A percentile compares a stretch with the other conserved stretches of the same genome.
Conservation (phyloP, 2,113 vertebrate genomes). For the Paracanthobrama guichenoti region DNA sequence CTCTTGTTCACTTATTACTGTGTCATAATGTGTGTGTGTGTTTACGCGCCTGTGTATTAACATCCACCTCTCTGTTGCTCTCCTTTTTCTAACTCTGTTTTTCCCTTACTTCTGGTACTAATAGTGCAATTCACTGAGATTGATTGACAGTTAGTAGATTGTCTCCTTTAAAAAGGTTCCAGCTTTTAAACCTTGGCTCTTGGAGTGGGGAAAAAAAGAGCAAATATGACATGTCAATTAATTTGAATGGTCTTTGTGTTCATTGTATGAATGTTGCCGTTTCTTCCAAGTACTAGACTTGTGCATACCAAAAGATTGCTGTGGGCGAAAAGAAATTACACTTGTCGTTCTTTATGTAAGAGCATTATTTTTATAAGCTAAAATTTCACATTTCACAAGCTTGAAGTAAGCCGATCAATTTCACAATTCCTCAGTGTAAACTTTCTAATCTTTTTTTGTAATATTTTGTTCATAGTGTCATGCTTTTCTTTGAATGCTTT, state of each 20-base stretch:
- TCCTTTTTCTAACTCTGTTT: neutral
- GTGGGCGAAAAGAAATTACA: constrained; percentile 49
- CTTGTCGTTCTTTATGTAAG: constrained; percentile 44
- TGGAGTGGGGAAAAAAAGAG: constrained; percentile 10
- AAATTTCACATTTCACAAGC: constrained; percentile 63
- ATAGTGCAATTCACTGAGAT: constrained; percentile 11
- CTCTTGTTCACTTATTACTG: constrained; percentile 1
- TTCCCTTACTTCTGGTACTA: neutral
- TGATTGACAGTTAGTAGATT: constrained; percentile 19
- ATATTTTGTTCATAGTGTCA: constrained; percentile 63
- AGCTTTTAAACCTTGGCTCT: constrained; percentile 20
- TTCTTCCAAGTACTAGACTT: constrained; percentile 54
- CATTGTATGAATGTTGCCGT: constrained; percentile 27
- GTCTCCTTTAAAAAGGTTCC: constrained; percentile 4
- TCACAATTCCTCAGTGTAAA: constrained; percentile 57
- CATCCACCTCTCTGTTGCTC: constrained; percentile 27
- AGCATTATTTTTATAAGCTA: constrained; percentile 48
- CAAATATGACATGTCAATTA: constrained; percentile 43
- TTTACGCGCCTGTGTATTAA: constrained; percentile 68
- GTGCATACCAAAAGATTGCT: constrained; percentile 44
- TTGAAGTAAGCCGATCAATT: constrained; percentile 56
- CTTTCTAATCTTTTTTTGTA: constrained; percentile 62
- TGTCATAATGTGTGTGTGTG: neutral
- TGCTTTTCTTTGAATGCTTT: constrained; percentile 63
- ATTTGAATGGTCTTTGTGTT: constrained; percentile 44